Base-by-base conservation (phyloP, 1,140 invertebrate species). In the Halictus rubicundus region DNA sequence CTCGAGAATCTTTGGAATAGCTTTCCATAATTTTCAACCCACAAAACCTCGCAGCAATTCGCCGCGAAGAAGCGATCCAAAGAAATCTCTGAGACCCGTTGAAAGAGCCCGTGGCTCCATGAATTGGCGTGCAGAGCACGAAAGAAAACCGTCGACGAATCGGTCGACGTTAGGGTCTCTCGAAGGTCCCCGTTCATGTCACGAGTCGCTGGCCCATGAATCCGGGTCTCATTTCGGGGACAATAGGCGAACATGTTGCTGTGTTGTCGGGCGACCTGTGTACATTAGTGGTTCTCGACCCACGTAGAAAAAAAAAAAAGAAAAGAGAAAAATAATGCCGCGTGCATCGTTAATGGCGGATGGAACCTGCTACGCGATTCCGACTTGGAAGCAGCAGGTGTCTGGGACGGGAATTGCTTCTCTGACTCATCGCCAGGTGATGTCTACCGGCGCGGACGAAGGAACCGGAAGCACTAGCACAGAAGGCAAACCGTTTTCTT, bases 391-490 rank as follows among this genome's bases (percentile, higher is more conserved):
- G 60, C 75, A 89, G 86, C 89, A 90, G 89, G 89, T 90, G 89
- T 84, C 74, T 84, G 76, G 82, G 83, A 88, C 88, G 84, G 81
- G 65, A 78, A 61, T 73, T 54, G 68, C 78, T 80, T 77, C 72
- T 87, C 85, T 90, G 89, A 90, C 86, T 90, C 89, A 90, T 90
- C 83, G 88, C 85, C 89, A 90, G 89, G 89, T 91, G 89, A 88
- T 83, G 74, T 78, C 76, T 78, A 27, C 63, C 39, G 32, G 61
- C 23, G 61, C 27, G 70, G 78, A 78, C 76, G 60, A 84, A 88
- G 86, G 85, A 88, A 88, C 86, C 87, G 87, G 85, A 88, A 87
- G 86, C 72, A 74, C 25, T 27, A 23, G 39, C 69, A 60, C 78
- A 83, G 66, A 75, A 69, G 69, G 72, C 69, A 14, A 63, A 83